A percentile compares a stretch with the other conserved stretches of the same genome.
These are phyloP conservation scores for Calliphora vicina DNA, from an alignment of 1,140 invertebrate species.

Conservation along the genomic window DNA sequence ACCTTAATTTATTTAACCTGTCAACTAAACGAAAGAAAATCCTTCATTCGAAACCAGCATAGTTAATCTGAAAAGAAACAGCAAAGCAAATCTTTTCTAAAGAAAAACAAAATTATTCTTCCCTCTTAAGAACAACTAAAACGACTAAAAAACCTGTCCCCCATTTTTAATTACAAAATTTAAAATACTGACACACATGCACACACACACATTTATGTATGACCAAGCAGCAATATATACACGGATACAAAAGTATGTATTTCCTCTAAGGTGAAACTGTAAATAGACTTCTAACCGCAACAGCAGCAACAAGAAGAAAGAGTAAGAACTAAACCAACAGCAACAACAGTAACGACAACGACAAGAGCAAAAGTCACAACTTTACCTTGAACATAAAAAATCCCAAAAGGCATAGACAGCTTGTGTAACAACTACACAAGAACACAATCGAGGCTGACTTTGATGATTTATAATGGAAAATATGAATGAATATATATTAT, in stretches of 20 bases:
- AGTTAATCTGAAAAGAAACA: no score
- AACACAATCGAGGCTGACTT: background rate
- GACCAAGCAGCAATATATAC: no score
- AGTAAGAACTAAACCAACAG: no score
- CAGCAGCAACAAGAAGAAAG: background rate
- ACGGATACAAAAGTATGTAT: background rate
- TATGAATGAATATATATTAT: slow-evolving; percentile 2
- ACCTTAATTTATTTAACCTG: background rate
- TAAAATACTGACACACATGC: no score
- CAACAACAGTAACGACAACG: background rate
- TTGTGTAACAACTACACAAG: background rate
- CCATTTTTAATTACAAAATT: no score
- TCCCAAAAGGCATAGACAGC: slow-evolving; percentile 5
- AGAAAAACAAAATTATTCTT: no score
- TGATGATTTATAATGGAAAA: slow-evolving; percentile 1
- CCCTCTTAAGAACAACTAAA: no score
- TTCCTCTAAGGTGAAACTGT: background rate
- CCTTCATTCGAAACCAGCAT: no score
- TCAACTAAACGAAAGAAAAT: background rate
- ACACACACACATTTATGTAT: no score
- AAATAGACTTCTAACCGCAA: background rate
- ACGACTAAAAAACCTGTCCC: no score
- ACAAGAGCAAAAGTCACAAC: background rate
- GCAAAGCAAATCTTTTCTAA: no score
- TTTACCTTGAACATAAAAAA: background rate